Evolutionary conservation across 2,797 vertebrate species (phyloP).

Genomic region (Psittacula derbiana): DNA sequence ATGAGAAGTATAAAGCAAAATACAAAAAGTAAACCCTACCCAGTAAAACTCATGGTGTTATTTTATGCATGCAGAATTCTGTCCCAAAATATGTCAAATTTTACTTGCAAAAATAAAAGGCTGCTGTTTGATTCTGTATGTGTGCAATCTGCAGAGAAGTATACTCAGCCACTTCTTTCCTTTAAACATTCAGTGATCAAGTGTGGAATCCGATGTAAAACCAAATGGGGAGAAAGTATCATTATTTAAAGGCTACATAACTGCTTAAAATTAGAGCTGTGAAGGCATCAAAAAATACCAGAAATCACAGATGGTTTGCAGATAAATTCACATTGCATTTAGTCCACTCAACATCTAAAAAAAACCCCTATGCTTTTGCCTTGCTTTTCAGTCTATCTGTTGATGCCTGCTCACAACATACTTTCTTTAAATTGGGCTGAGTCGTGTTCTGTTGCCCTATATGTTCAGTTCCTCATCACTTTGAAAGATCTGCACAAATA

Average conservation of each 20-base stretch:
- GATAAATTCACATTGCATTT: constrained; percentile 78
- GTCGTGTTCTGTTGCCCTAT: constrained; percentile 71
- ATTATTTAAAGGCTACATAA: constrained; percentile 79
- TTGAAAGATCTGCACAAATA: constrained; percentile 69
- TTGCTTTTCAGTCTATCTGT: constrained; percentile 74
- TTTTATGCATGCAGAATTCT: constrained; percentile 71
- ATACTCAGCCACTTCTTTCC: constrained; percentile 60
- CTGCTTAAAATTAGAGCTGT: constrained; percentile 81
- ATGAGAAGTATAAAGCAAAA: constrained; percentile 45
- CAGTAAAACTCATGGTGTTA: constrained; percentile 61
- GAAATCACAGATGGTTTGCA: constrained; percentile 79
- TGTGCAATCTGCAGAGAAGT: constrained; percentile 66
- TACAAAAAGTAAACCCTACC: constrained; percentile 38
- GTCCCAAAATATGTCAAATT: constrained; percentile 75
- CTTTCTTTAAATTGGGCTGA: constrained; percentile 75
- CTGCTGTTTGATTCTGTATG: constrained; percentile 70
- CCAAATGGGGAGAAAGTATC: constrained; percentile 71
- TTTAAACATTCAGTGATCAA: constrained; percentile 66
- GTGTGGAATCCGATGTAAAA: constrained; percentile 71
- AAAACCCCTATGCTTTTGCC: constrained; percentile 56
- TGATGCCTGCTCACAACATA: constrained; percentile 72
- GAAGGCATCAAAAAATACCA: constrained; percentile 76
- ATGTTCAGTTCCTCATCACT: constrained; percentile 53
- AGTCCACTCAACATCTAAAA: constrained; percentile 77
- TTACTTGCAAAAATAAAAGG: constrained; percentile 79